phyloP scores from a whole-genome alignment of 2,797 vertebrate genomes.

The Microhierax caerulescens region DNA sequence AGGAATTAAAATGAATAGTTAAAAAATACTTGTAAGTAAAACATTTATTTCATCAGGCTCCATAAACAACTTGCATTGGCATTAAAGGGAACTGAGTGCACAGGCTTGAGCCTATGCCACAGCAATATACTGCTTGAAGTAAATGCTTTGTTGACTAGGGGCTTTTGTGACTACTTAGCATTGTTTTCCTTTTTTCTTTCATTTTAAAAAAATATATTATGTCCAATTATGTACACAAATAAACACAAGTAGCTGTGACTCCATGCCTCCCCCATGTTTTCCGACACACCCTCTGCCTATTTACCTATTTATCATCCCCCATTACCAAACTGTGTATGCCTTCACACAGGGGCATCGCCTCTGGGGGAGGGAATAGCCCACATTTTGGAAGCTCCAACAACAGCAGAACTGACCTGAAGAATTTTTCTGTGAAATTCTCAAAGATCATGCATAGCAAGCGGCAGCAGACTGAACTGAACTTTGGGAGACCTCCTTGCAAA shows the following conservation, averaged over 20 bases:
- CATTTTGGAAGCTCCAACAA: neutral
- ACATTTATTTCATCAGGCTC: neutral
- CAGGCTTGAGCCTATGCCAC: neutral
- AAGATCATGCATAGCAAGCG: neutral
- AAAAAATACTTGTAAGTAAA: neutral
- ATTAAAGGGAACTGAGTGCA: neutral
- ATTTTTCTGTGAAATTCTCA: neutral
- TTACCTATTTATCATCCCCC: neutral
- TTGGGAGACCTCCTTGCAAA: neutral
- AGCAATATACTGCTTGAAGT: neutral
- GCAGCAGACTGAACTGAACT: neutral
- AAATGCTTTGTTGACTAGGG: neutral
- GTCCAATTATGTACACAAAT: neutral
- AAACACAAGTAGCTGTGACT: neutral
- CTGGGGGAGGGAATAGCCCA: neutral
- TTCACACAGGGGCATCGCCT: neutral
- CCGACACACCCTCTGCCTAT: neutral
- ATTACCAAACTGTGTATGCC: neutral
- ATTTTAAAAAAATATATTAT: neutral
- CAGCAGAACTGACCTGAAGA: neutral
- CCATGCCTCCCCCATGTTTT: neutral
- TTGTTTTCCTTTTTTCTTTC: neutral
- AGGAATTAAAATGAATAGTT: neutral
- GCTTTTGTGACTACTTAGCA: neutral
- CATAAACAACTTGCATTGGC: neutral